phyloP scores from a whole-genome alignment of 2,113 vertebrate genomes.

The zebrafish (Danio rerio) region GRCz12tu NC_133193.1:24711001-24711500 shows the following conservation, averaged over 20 bases:
- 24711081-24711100: too few species aligned
- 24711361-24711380: not conserved
- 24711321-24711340: not conserved
- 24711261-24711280: not conserved
- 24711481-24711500: conserved; percentile 28
- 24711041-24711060: too few species aligned
- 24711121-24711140: too few species aligned
- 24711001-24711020: too few species aligned
- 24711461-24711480: conserved; percentile 3
- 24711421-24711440: conserved; percentile 16
- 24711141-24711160: too few species aligned
- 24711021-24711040: too few species aligned
- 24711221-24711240: too few species aligned
- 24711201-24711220: too few species aligned
- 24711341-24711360: not conserved
- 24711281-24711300: not conserved
- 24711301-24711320: not conserved
- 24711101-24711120: too few species aligned
- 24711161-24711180: too few species aligned
- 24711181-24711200: too few species aligned
- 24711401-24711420: not conserved
- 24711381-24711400: not conserved
- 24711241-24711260: not conserved
- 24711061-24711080: too few species aligned
- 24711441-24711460: not conserved